Base-by-base conservation (phyloP, 2,113 vertebrate genomes). In the Coptodon rendalli region DNA sequence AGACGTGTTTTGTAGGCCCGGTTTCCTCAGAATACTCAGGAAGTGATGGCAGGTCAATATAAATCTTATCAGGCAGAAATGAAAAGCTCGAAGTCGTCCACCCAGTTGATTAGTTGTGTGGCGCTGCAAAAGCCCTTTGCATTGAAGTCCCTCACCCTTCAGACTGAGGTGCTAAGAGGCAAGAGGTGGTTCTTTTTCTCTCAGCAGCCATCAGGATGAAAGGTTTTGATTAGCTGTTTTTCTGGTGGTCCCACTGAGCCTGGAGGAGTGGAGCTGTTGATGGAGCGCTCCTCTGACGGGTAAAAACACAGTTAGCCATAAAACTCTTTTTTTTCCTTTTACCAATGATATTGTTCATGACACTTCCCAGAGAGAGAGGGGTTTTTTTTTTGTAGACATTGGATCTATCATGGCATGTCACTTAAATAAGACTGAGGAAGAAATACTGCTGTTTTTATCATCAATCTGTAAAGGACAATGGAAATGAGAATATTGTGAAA, bases 171-270 rank as follows among this genome's bases (percentile, higher is more conserved):
- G 48, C 78, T 29, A 6, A 38, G 40, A 85, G 90, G 29, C 71
- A 73, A 88, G 79, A 86, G 61, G 73, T 81, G 12, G 73, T 57
- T 57, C 53, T 87, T 66, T 36, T 86, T 80, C 53, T 57, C 83
- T 85, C 79, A 86, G 90, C 78, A 14, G 71, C 88, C 90, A 89
- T 94, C 93, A 91, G 56, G 53, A 89, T 90, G 87, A 94, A 89
- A 81, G 87, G 91, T 83, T 85, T 82, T 93, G 89, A 96, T 95
- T 94, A 92, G 87, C 79, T 89, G 84, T 83, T 91, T 66, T 91
- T 91, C 86, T 57, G 56, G 82, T 80, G 73, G 48, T 85, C 85
- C 86, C 79, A 48, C 52, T 19, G 84, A 89, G 80, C 85, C 71
- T 80, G 3, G 7, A 91, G 92, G 81, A 89, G 84, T 68, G 7